Evolutionary conservation across 2,888 invertebrate species (phyloP).

Genomic region (Lithophane ornitopus): DNA sequence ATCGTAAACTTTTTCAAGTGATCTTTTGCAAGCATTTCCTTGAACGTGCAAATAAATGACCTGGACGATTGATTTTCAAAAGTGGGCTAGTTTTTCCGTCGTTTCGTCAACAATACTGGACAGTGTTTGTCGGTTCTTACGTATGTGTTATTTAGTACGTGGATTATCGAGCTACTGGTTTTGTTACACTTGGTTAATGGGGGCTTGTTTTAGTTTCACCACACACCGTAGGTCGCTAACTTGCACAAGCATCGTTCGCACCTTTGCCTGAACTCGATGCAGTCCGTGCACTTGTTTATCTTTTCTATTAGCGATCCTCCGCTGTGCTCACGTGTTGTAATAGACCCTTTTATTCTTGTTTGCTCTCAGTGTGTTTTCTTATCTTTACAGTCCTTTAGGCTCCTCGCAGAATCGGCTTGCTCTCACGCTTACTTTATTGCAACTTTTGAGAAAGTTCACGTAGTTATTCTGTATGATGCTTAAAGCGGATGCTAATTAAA

Average conservation of each 20-base stretch:
- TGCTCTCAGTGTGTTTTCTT: conserved; percentile 51
- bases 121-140: conserved; percentile 22
- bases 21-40: conserved; percentile 49
- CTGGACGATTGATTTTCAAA: conserved; percentile 49
- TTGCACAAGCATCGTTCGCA: conserved; percentile 57
- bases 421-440: conserved; percentile 12
- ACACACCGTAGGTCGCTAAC: conserved; percentile 48
- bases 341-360: conserved; percentile 56
- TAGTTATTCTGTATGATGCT: conserved; percentile 33
- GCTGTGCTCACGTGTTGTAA: conserved; percentile 57
- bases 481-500: conserved; percentile 49
- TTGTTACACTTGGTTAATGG: conserved; percentile 59
- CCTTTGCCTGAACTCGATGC: conserved; percentile 55
- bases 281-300: conserved; percentile 61
- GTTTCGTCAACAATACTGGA: conserved; percentile 42
- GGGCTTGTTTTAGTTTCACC: conserved; percentile 60
- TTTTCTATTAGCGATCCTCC: conserved; percentile 65
- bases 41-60: conserved; percentile 38
- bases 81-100: conserved; percentile 51
- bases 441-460: conserved; percentile 49
- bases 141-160: conserved; percentile 50
- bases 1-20: conserved; percentile 29
- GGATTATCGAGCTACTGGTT: conserved; percentile 56
- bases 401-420: conserved; percentile 39
- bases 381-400: conserved; percentile 39